These are phyloP conservation scores for Camelus bactrianus DNA, from an alignment of 2,113 vertebrate genomes.

Conservation along the genomic window DNA sequence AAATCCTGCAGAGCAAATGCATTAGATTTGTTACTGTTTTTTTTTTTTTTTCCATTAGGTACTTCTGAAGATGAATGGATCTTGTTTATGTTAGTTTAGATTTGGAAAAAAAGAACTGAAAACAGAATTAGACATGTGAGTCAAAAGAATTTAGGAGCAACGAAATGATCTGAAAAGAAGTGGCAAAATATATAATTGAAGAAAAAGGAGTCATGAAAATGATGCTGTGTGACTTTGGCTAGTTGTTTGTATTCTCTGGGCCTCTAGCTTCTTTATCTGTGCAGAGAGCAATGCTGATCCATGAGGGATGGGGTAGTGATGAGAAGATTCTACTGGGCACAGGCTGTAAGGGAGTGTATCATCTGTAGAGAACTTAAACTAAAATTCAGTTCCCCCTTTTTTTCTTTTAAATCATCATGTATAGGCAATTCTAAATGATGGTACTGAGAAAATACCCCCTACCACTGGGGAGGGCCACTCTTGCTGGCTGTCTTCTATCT, in stretches of 20 bases:
- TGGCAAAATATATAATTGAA: background rate
- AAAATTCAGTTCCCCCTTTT: background rate
- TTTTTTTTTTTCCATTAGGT: background rate
- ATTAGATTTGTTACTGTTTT: background rate
- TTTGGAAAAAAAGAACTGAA: background rate
- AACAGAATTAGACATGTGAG: background rate
- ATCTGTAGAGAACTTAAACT: background rate
- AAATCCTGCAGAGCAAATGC: background rate
- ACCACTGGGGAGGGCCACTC: background rate
- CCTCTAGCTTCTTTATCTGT: background rate
- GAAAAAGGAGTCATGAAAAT: background rate
- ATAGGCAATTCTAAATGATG: background rate
- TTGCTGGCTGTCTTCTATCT: background rate
- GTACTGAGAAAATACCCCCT: background rate
- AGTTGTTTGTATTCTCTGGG: background rate
- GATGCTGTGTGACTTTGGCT: background rate
- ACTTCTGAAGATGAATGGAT: background rate
- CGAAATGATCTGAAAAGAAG: constrained; percentile 12
- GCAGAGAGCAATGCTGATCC: background rate
- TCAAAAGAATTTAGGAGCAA: background rate
- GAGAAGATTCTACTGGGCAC: background rate
- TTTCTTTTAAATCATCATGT: background rate
- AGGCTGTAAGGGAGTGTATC: background rate
- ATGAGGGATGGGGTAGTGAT: background rate
- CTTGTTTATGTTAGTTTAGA: constrained; percentile 14